phyloP scores from a whole-genome alignment of 2,113 vertebrate species.

The Gracilinanus agilis region DNA sequence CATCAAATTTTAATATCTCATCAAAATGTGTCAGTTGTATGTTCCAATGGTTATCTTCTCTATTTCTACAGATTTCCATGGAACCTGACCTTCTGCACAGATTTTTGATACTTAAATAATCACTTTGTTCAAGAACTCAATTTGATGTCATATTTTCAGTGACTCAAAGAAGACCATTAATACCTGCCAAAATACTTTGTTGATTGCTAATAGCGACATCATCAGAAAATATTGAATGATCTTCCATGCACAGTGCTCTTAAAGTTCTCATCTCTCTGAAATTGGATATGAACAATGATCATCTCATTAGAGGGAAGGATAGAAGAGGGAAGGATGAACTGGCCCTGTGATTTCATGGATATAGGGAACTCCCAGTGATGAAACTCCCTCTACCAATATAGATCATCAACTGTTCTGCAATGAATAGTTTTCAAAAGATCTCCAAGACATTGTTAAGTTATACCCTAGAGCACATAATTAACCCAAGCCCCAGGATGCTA shows the following conservation, averaged over 20 bases:
- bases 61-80: conserved; percentile 1
- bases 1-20: conserved; percentile 16
- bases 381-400: not conserved
- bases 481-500: not conserved
- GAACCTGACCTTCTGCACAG: not conserved
- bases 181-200: not conserved
- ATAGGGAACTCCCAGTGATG: not conserved
- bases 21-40: not conserved
- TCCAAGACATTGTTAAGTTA: not conserved
- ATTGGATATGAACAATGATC: not conserved
- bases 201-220: not conserved
- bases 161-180: not conserved
- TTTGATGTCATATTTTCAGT: not conserved
- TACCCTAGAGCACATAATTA: not conserved
- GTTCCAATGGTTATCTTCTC: not conserved
- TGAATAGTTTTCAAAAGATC: not conserved
- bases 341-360: not conserved
- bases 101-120: not conserved
- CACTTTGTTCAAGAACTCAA: not conserved
- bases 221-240: not conserved
- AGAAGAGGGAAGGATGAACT: not conserved
- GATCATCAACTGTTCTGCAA: not conserved
- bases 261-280: not conserved
- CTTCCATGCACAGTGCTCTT: not conserved
- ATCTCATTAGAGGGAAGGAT: not conserved